These are phyloP conservation scores for Hybognathus amarus DNA, from an alignment of 2,797 vertebrate genomes.

Conservation along the genomic window DNA sequence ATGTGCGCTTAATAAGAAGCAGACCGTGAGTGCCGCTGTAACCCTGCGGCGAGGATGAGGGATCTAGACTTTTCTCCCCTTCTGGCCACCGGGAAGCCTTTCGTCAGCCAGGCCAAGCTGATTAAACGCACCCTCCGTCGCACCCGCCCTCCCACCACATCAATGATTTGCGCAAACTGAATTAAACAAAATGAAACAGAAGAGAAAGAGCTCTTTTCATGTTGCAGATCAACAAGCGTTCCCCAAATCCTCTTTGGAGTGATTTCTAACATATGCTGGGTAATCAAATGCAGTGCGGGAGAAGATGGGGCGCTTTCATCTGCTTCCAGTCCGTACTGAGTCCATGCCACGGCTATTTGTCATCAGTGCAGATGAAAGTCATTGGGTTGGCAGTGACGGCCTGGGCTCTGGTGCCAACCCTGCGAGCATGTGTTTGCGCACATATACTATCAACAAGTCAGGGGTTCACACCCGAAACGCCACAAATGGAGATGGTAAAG, in stretches of 20 bases:
- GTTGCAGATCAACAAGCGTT: constrained; percentile 36
- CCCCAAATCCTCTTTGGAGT: constrained; percentile 54
- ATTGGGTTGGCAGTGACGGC: constrained; percentile 57
- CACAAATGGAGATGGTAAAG: constrained; percentile 34
- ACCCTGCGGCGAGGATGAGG: constrained; percentile 33
- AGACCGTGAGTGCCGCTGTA: constrained; percentile 31
- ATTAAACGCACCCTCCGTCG: constrained; percentile 42
- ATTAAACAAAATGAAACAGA: constrained; percentile 56
- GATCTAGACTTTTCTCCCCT: constrained; percentile 31
- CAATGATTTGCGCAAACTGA: constrained; percentile 51
- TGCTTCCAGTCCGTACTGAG: constrained; percentile 40
- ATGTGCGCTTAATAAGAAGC: constrained; percentile 49
- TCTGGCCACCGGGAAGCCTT: constrained; percentile 33
- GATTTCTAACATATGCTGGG: constrained; percentile 62
- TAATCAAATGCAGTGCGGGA: constrained; percentile 58
- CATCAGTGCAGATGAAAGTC: constrained; percentile 58
- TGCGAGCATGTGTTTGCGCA: neutral
- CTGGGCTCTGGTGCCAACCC: constrained; percentile 18
- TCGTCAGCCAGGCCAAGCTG: constrained; percentile 49
- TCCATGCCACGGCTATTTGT: constrained; percentile 54
- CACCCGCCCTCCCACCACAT: constrained; percentile 50
- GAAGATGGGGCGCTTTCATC: constrained; percentile 55
- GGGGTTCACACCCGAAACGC: neutral
- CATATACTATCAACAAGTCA: neutral
- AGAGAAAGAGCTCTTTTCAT: constrained; percentile 48